Conservation (phyloP, 2,888 invertebrate genomes). For the Noctua pronuba region DNA sequence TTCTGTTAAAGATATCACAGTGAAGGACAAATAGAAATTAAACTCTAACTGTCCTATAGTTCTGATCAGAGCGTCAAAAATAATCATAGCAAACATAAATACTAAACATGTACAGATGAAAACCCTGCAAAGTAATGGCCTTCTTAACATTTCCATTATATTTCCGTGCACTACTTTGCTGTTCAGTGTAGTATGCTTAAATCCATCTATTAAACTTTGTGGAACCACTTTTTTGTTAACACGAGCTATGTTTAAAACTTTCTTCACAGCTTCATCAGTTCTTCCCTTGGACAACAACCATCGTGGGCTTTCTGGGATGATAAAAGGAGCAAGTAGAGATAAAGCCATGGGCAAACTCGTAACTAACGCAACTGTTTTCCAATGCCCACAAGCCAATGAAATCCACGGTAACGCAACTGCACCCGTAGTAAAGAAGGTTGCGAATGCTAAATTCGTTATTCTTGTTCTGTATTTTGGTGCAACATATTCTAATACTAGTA, state of each 20-base stretch:
- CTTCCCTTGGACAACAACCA: slow-evolving; percentile 81
- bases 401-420: slow-evolving; percentile 79
- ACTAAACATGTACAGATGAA: slow-evolving; percentile 77
- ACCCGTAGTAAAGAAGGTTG: slow-evolving; percentile 76
- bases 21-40: slow-evolving; percentile 82
- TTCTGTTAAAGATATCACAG: slow-evolving; percentile 81
- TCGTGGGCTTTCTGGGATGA: slow-evolving; percentile 83
- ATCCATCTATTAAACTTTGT: slow-evolving; percentile 73
- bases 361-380: slow-evolving; percentile 78
- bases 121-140: slow-evolving; percentile 73
- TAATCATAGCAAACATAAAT: slow-evolving; percentile 75
- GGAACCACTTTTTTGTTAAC: slow-evolving; percentile 78
- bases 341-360: slow-evolving; percentile 80
- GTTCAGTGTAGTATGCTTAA: slow-evolving; percentile 66
- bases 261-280: slow-evolving; percentile 77
- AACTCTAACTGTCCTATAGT: slow-evolving; percentile 77
- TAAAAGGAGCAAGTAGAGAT: slow-evolving; percentile 74
- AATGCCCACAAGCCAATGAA: slow-evolving; percentile 79
- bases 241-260: slow-evolving; percentile 74
- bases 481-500: slow-evolving; percentile 80
- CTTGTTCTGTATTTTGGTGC: slow-evolving; percentile 82
- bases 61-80: slow-evolving; percentile 80
- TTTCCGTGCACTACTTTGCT: slow-evolving; percentile 63
- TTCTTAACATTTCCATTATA: slow-evolving; percentile 74
- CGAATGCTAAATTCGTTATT: slow-evolving; percentile 80